Conservation (phyloP, 2,113 vertebrate species). For the Brachyistius frenatus region DNA sequence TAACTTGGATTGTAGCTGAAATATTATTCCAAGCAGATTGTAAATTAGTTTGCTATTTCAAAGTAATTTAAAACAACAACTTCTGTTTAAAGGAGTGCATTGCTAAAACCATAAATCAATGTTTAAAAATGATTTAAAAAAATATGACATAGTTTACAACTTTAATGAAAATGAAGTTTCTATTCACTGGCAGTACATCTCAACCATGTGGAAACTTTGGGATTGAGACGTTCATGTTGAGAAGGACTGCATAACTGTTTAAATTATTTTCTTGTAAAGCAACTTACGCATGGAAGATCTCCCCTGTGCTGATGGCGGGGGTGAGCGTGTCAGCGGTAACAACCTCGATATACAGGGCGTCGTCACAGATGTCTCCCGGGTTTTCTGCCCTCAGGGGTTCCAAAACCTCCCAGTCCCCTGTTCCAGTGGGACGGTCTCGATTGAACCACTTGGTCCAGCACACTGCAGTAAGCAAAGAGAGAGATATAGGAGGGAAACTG, state of each 20-base stretch:
- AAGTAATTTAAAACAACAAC: no score
- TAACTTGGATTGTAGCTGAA: slow-evolving; percentile 36
- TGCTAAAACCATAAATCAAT: no score
- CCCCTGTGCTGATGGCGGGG: slow-evolving; percentile 22
- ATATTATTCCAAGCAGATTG: background rate
- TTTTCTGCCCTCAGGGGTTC: accelerated
- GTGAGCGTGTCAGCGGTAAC: slow-evolving; percentile 13
- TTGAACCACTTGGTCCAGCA: slow-evolving; percentile 66
- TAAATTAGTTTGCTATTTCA: no score
- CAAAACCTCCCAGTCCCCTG: slow-evolving; percentile 53
- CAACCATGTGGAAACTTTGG: slow-evolving; percentile 8
- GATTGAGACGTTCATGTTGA: no score
- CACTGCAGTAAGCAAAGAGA: slow-evolving; percentile 20
- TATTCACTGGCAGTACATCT: slow-evolving; percentile 12
- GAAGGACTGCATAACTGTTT: no score
- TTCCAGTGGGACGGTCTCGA: slow-evolving; percentile 29
- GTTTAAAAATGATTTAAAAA: no score
- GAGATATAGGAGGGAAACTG: background rate
- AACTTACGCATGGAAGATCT: slow-evolving; percentile 15
- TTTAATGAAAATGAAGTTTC: slow-evolving; percentile 40
- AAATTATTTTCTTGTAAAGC: background rate
- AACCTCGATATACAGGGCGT: slow-evolving; percentile 34
- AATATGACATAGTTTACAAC: background rate
- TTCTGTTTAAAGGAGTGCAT: no score
- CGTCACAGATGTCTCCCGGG: slow-evolving; percentile 29